A percentile compares a stretch with the other conserved stretches of the same genome.
phyloP scores from a whole-genome alignment of 1,140 invertebrate species.

The Trichomalopsis sarcophagae region DNA sequence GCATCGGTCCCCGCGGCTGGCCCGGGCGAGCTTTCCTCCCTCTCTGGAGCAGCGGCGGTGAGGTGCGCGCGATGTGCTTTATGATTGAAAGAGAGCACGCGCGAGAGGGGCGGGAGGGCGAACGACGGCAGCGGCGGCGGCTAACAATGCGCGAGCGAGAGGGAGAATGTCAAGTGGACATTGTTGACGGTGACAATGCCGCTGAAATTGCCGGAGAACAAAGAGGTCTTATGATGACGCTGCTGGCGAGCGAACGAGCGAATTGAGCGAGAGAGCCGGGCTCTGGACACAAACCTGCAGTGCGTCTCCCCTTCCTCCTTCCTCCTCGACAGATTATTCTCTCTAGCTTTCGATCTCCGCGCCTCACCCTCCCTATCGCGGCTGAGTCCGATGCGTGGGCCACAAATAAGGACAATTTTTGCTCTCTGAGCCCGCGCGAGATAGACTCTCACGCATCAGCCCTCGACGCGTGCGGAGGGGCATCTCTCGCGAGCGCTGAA shows the following conservation, averaged over 20 bases:
- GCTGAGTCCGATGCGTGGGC: background rate
- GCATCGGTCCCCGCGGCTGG: background rate
- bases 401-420: background rate
- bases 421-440: background rate
- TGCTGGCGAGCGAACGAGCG: conserved; percentile 69
- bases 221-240: conserved; percentile 75
- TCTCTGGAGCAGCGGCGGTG: conserved; percentile 40
- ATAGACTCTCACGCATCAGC: too few species aligned
- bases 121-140: conserved; percentile 45
- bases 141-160: conserved; percentile 70
- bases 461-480: too few species aligned
- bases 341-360: background rate
- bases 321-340: conserved; percentile 2
- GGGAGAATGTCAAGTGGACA: conserved; percentile 75
- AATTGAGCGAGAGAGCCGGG: conserved; percentile 60
- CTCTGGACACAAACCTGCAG: conserved; percentile 50
- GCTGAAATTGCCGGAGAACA: conserved; percentile 76
- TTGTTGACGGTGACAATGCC: conserved; percentile 76
- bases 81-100: conserved; percentile 70
- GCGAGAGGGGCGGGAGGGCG: background rate
- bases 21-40: background rate
- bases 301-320: background rate
- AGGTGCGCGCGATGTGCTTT: conserved; percentile 68
- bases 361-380: background rate
- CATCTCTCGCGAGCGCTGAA: background rate